Base-by-base conservation (phyloP, 2,113 vertebrate species). In the human (Homo sapiens) region DNA sequence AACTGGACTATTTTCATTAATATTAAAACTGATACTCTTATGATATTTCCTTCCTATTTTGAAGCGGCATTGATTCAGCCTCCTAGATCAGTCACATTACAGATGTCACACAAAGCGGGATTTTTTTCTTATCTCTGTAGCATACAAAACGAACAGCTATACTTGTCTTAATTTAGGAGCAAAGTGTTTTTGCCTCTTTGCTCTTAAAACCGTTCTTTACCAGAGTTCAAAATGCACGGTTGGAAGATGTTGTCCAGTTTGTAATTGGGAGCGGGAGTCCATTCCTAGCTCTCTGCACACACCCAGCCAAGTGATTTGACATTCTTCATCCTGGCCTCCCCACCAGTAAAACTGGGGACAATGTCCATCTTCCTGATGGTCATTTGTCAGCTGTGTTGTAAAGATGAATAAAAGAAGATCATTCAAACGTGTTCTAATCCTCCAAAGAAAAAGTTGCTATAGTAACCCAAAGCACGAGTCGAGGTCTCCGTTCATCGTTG, bases 131-230 rank as follows among this genome's bases (percentile, higher is more conserved):
- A 48, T 94, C 80, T 96, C 59, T 38, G 50, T 59, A 23, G 68
- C 61, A 25, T 45, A 68, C 27, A 43, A 35, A 93, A 89, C 38
- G 8, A 98, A 96, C n/a, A 86, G 81, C 59, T 93, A 35, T 57
- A 82, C 78, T 96, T 97, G 94, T 95, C 93, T 98, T 96, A 85
- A 97, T 95, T 96, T 97, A 85, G 40, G 90, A 81, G 27, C 61
- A 68, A 97, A 94, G 52, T 70, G 40, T 45, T 40, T 96, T 91
- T 96, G 61, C 59, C 30, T 96, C 57, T 75, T 88, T 68, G 78
- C 73, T 92, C 73, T 94, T 90, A 84, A 96, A 96, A 96, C 50
- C 83, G 14, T 93, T 87, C 89, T 89, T 97, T 92, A 96, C 57
- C 22, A 50, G 45, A 93, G 73, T 50, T 87, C 88, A 55, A 68